A percentile compares a stretch with the other conserved stretches of the same genome.
Conservation (phyloP, 2,797 vertebrate genomes). For the Discoglossus pictus region DNA sequence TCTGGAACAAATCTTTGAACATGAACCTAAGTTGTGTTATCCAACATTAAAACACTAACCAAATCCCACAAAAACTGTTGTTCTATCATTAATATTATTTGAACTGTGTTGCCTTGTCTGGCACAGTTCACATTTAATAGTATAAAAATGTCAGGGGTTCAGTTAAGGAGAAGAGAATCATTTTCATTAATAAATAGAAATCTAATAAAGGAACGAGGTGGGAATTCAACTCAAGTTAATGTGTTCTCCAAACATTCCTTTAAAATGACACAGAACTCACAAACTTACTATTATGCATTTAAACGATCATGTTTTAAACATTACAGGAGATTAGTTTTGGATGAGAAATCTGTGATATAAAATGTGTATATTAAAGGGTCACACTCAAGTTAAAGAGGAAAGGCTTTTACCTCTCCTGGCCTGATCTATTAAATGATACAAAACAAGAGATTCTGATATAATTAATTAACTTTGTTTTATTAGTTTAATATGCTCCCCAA, state of each 20-base stretch:
- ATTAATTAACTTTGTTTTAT: no score
- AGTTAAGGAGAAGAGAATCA: slow-evolving; percentile 26
- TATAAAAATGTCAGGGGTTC: slow-evolving; percentile 16
- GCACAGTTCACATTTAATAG: slow-evolving; percentile 15
- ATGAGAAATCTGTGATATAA: no score
- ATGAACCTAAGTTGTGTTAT: slow-evolving; percentile 42
- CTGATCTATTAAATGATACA: no score
- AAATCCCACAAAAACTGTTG: slow-evolving; percentile 29
- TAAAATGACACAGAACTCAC: no score
- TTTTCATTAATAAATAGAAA: slow-evolving; percentile 32
- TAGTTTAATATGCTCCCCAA: no score
- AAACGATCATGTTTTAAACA: no score
- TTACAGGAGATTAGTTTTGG: no score
- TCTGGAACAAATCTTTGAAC: slow-evolving; percentile 43
- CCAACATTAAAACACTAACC: slow-evolving; percentile 28
- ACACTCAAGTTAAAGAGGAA: no score
- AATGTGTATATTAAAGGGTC: no score
- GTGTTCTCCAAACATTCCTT: background rate
- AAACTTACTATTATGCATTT: no score
- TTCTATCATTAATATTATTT: slow-evolving; percentile 42
- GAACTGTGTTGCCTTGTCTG: slow-evolving; percentile 12
- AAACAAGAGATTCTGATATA: no score
- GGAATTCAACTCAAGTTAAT: slow-evolving; percentile 18
- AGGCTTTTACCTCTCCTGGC: no score
- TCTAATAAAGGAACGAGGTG: slow-evolving; percentile 3